Evolutionary conservation across 2,113 vertebrate species (phyloP).

Genomic region (Tinamus guttatus): DNA sequence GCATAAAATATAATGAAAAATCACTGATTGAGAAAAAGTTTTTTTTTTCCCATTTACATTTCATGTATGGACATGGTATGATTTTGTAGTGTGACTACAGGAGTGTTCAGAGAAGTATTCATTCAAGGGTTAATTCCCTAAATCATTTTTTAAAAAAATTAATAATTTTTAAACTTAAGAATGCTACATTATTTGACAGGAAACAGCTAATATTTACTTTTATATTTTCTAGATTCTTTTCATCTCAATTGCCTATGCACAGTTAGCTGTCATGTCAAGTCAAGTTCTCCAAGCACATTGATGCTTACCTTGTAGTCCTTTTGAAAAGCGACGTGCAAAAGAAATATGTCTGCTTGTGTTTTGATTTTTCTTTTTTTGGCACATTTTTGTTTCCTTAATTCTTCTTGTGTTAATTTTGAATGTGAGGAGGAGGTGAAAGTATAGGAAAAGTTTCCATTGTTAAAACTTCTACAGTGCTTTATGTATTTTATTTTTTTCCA

Average conservation of each 20-base stretch:
- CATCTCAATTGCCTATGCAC: not conserved
- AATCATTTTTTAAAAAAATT: not conserved
- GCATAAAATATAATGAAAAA: not conserved
- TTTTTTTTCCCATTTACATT: not conserved
- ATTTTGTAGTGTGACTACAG: not conserved
- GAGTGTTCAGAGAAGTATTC: not conserved
- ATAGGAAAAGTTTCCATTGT: not conserved
- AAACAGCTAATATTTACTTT: not conserved
- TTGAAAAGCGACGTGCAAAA: constrained; percentile 47
- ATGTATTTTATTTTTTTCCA: not conserved
- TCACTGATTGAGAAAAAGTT: not conserved
- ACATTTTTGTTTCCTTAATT: not conserved
- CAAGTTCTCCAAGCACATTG: not conserved
- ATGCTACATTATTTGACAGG: not conserved
- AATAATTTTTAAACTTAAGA: not conserved
- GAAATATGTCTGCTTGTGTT: constrained; percentile 33
- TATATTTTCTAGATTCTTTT: not conserved
- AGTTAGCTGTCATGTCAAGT: not conserved
- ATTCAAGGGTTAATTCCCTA: not conserved
- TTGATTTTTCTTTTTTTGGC: constrained; percentile 24
- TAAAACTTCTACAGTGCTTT: not conserved
- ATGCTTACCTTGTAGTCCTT: constrained; percentile 23
- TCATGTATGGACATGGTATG: not conserved
- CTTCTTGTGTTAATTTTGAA: constrained; percentile 19
- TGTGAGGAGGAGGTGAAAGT: not conserved